Percentiles rank a stretch among this genome's conserved stretches.
Conservation (phyloP, 2,888 invertebrate genomes). For the Nymphalis urticae region DNA sequence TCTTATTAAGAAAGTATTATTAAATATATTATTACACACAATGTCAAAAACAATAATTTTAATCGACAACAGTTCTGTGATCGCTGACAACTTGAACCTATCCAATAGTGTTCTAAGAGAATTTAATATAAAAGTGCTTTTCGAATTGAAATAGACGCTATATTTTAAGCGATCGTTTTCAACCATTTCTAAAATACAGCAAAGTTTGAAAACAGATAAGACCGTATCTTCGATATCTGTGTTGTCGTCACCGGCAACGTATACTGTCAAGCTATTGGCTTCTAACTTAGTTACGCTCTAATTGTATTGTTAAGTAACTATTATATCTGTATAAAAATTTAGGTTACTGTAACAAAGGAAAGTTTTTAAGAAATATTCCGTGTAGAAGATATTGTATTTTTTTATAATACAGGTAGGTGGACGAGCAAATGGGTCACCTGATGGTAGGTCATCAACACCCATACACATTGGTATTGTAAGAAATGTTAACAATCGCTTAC, state of each 20-base stretch:
- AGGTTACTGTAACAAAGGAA: too few relatives aligned
- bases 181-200: background rate
- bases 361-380: too few relatives aligned
- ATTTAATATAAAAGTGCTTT: background rate
- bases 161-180: background rate
- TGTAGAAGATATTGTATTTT: too few relatives aligned
- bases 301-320: background rate
- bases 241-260: background rate
- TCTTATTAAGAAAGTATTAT: too few relatives aligned
- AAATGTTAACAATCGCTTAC: too few relatives aligned
- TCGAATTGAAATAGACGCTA: background rate
- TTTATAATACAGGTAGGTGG: too few relatives aligned
- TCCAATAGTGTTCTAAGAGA: background rate
- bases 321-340: too few relatives aligned
- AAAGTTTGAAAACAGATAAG: background rate
- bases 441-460: too few relatives aligned
- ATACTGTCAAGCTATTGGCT: background rate
- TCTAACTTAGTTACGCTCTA: background rate
- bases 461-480: too few relatives aligned
- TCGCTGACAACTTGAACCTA: background rate
- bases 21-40: too few relatives aligned
- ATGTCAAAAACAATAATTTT: too few relatives aligned
- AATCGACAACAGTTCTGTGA: background rate
- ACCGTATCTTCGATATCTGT: background rate
- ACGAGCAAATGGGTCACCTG: too few relatives aligned